A percentile compares a stretch with the other conserved stretches of the same genome.
phyloP scores from a whole-genome alignment of 23 tunicate species.

The Oikopleura albicans region DNA sequence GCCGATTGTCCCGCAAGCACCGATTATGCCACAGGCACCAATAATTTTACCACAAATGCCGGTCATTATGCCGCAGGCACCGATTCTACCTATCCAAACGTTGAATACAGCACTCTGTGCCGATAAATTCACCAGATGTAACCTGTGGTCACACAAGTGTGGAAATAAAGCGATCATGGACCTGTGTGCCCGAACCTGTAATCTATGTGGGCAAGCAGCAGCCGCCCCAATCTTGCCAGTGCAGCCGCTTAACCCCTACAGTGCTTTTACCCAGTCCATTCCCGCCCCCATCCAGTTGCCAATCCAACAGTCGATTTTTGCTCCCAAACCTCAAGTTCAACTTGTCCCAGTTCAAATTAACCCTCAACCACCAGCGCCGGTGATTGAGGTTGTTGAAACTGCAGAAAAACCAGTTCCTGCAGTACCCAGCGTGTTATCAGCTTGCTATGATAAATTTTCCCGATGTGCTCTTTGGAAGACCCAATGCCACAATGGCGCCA shows the following conservation, averaged over 20 bases:
- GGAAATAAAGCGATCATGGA: neutral
- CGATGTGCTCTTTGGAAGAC: neutral
- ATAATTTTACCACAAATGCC: neutral
- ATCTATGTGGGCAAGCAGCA: neutral
- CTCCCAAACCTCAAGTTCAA: neutral
- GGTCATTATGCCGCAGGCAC: neutral
- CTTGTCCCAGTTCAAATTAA: neutral
- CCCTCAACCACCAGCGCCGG: neutral
- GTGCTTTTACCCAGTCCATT: neutral
- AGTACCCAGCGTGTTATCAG: neutral
- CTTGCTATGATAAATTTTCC: neutral
- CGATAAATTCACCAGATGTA: neutral
- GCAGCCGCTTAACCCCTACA: neutral
- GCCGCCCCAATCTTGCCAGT: neutral
- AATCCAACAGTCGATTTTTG: neutral
- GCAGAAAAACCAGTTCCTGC: neutral
- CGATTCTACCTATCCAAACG: neutral
- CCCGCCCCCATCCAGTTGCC: neutral
- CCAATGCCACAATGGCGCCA: neutral
- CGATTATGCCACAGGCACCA: neutral
- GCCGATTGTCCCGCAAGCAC: neutral
- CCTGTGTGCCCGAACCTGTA: neutral
- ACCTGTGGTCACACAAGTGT: neutral
- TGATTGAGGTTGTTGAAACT: neutral
- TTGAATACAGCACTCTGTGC: neutral